phyloP scores from a whole-genome alignment of 2,888 invertebrate species.

The Drosophila ezoana region DNA sequence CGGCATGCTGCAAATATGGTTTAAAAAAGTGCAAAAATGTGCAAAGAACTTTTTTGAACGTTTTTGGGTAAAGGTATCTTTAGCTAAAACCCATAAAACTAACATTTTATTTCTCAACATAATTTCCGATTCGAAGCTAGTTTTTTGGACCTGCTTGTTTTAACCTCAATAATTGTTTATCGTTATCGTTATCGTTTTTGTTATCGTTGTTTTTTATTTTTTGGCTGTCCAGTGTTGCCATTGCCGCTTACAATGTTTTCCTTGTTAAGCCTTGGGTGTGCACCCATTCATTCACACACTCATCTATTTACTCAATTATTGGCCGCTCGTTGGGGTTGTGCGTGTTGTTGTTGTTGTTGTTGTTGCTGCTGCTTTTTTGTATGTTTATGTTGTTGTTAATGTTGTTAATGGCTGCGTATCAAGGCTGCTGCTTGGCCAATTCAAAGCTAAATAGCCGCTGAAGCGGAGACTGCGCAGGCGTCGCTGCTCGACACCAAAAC shows the following conservation, averaged over 20 bases:
- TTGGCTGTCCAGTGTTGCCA: slow-evolving; percentile 25
- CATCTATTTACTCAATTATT: slow-evolving; percentile 33
- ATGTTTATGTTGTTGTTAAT: slow-evolving; percentile 38
- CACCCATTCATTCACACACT: slow-evolving; percentile 13
- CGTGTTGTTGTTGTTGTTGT: slow-evolving; percentile 13
- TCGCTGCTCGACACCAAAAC: slow-evolving; percentile 64
- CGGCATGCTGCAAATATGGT: no score
- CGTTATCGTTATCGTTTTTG: slow-evolving; percentile 25
- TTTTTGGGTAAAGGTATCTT: no score
- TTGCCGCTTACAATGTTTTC: slow-evolving; percentile 28
- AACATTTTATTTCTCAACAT: no score
- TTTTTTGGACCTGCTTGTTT: background rate
- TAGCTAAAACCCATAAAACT: no score
- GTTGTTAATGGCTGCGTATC: slow-evolving; percentile 63
- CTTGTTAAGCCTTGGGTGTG: slow-evolving; percentile 28
- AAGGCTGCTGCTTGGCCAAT: slow-evolving; percentile 54
- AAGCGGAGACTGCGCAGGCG: slow-evolving; percentile 55
- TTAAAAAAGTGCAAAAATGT: no score
- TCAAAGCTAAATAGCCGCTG: slow-evolving; percentile 57
- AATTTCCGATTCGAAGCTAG: background rate
- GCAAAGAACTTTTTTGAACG: no score
- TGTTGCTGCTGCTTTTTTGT: slow-evolving; percentile 23
- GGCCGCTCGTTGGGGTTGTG: background rate
- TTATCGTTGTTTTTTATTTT: background rate
- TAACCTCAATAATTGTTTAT: slow-evolving; percentile 7